Conservation (phyloP, 2,888 invertebrate species). For the Coenonympha arcania region DNA sequence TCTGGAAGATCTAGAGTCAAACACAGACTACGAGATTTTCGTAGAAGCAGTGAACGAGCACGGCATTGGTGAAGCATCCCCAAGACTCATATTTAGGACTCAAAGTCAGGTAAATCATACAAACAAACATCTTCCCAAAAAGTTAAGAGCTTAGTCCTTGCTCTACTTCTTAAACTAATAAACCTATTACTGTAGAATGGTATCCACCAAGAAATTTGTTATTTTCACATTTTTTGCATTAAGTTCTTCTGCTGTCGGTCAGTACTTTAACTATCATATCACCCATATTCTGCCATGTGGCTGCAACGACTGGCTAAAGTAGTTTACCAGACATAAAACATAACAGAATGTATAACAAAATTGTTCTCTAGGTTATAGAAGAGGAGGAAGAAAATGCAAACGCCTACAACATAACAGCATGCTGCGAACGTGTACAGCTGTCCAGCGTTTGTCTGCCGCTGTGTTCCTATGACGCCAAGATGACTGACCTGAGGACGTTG, state of each 20-base stretch:
- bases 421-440: conserved; percentile 81
- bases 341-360: no score
- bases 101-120: conserved; percentile 72
- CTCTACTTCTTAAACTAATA: no score
- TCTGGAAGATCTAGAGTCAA: conserved; percentile 81
- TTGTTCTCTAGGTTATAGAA: conserved; percentile 65
- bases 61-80: conserved; percentile 83
- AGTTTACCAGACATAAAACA: no score
- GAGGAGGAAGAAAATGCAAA: conserved; percentile 75
- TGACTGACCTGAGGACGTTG: conserved; percentile 83
- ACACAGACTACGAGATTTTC: conserved; percentile 85
- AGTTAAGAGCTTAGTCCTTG: no score
- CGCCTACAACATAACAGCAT: conserved; percentile 84
- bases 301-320: no score
- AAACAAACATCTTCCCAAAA: no score
- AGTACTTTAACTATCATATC: no score
- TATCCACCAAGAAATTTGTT: no score
- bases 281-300: no score
- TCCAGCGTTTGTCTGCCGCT: conserved; percentile 82
- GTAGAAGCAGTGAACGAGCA: conserved; percentile 86
- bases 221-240: no score
- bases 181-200: no score
- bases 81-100: conserved; percentile 83
- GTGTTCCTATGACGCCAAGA: conserved; percentile 86
- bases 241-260: no score